Percentiles rank a stretch among this genome's conserved stretches.
phyloP scores from a whole-genome alignment of 1,140 invertebrate species.

The Coelopa frigida region DNA sequence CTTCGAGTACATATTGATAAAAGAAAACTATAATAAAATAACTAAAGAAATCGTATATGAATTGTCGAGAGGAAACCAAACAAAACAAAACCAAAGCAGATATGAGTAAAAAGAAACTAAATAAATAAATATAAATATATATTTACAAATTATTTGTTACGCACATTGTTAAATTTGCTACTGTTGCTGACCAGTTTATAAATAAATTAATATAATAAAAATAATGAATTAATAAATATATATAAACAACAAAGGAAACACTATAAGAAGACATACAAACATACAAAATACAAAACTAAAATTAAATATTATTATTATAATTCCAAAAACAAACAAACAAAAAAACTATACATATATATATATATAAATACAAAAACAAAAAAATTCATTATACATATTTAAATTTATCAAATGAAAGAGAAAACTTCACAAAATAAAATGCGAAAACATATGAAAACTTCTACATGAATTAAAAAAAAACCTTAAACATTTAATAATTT shows the following conservation, averaged over 20 bases:
- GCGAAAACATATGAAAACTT: conserved; percentile 5
- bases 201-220: conserved; percentile 14
- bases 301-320: conserved; percentile 11
- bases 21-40: too few species aligned
- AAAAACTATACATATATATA: conserved; percentile 4
- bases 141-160: conserved; percentile 46
- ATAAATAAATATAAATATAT: conserved; percentile 21
- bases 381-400: conserved; percentile 2
- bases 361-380: conserved; percentile 7
- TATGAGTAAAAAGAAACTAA: conserved; percentile 6
- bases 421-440: conserved; percentile 9
- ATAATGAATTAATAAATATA: neutral
- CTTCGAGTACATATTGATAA: neutral
- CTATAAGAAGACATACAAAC: conserved; percentile 6
- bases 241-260: conserved; percentile 4
- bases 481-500: neutral
- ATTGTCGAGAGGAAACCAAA: too few species aligned
- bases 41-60: too few species aligned
- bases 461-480: conserved; percentile 1
- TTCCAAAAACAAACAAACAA: conserved; percentile 8
- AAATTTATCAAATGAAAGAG: neutral
- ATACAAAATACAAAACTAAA: neutral
- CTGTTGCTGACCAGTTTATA: conserved; percentile 46
- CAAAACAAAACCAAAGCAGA: too few species aligned
- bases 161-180: conserved; percentile 46